Percentiles rank a stretch among this genome's conserved stretches.
Evolutionary conservation across 2,113 vertebrate genomes (phyloP).

Genomic region (Daphoenositta chrysoptera): DNA sequence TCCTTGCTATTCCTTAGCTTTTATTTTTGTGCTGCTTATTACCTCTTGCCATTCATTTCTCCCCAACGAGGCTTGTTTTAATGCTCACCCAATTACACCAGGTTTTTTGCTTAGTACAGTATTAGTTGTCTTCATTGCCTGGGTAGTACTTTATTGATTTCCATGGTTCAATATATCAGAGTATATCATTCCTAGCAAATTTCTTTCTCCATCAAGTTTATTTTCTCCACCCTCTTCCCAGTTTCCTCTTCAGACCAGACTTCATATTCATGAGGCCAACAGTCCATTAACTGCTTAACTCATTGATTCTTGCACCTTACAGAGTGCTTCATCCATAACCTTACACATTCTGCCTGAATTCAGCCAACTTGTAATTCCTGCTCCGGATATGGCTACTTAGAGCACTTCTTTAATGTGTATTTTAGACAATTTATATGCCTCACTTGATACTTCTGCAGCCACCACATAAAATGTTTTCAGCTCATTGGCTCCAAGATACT

Average conservation of each 20-base stretch:
- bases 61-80: not conserved
- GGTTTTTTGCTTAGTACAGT: not conserved
- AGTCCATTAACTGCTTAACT: conserved; percentile 44
- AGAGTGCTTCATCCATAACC: conserved; percentile 35
- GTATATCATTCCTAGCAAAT: not conserved
- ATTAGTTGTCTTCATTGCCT: not conserved
- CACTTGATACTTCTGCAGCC: not conserved
- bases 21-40: not conserved
- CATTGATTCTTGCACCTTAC: conserved; percentile 22
- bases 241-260: not conserved
- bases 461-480: conserved; percentile 27
- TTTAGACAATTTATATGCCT: conserved; percentile 44
- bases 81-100: not conserved
- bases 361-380: conserved; percentile 3
- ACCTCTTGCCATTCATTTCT: not conserved
- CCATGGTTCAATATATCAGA: not conserved
- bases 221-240: not conserved
- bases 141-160: not conserved
- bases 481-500: not conserved
- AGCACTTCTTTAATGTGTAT: conserved; percentile 11
- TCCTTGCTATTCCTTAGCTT: not conserved
- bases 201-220: conserved; percentile 6
- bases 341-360: conserved; percentile 18
- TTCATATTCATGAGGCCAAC: conserved; percentile 7
- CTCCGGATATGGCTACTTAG: conserved; percentile 12